Conservation (phyloP, 2,113 vertebrate genomes). For the Oophaga pumilio region DNA sequence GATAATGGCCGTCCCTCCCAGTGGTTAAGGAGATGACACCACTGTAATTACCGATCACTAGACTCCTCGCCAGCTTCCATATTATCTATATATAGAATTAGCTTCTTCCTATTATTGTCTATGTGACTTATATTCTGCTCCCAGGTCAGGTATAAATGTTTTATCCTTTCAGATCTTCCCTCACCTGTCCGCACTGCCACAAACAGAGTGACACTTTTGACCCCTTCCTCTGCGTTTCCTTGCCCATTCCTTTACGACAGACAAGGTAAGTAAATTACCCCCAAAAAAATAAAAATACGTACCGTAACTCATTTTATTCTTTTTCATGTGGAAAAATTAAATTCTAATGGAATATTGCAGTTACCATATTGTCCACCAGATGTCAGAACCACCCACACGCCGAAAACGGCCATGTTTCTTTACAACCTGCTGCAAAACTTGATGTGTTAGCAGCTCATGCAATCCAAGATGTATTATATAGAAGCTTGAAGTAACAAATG, state of each 20-base stretch:
- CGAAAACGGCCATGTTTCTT: not conserved
- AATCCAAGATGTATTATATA: not conserved
- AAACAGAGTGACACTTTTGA: slow-evolving; percentile 98
- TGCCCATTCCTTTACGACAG: slow-evolving; percentile 90
- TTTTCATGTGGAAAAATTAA: not conserved
- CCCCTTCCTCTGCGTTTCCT: slow-evolving; percentile 90
- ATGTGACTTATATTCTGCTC: not conserved
- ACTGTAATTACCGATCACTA: slow-evolving; percentile 30
- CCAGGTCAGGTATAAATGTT: not conserved
- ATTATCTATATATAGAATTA: slow-evolving; percentile 32
- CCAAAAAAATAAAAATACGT: too few relatives aligned
- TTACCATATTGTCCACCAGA: not conserved
- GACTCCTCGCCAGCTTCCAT: slow-evolving; percentile 23
- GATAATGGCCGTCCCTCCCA: not conserved
- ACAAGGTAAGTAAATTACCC: slow-evolving; percentile 77
- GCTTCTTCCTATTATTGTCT: not conserved
- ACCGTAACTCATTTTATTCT: not conserved
- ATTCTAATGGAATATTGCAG: not conserved
- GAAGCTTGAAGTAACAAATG: not conserved
- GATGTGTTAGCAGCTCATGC: not conserved
- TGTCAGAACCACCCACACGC: not conserved
- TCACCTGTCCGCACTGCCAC: slow-evolving; percentile 94
- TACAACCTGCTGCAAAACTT: not conserved
- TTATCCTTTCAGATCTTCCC: slow-evolving; percentile 79
- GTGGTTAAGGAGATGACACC: slow-evolving; percentile 14